Base-by-base conservation (phyloP, 2,797 vertebrate genomes). In the Peromyscus melanophrys region DNA sequence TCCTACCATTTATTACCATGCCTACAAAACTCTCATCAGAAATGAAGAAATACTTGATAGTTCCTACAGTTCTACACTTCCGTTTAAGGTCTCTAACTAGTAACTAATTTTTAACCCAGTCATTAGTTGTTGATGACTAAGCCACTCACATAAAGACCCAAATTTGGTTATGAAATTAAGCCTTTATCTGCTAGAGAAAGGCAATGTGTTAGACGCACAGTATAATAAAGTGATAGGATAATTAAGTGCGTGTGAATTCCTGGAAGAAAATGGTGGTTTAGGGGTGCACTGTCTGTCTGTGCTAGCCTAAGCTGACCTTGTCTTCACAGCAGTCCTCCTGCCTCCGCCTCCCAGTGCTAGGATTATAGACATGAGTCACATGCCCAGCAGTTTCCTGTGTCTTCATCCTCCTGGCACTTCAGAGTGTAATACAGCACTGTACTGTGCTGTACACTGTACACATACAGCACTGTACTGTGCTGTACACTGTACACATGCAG, bases 61-160 rank as follows among this genome's bases (percentile, higher is more conserved):
- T 94, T 90, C 6, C 37, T 49, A 82, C 14, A 85, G 59, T n/a
- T 95, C 71, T 84, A 17, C 17, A 11, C 90, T 93, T 94, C 75
- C 88, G 40, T 43, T 90, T 12, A 69, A 73, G 31, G 43, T 82
- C 73, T 88, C 55, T 57, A 67, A 55, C 65, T 73, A 61, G 75
- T 92, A 82, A 92, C 37, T 63, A 46, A 84, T 71, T 96, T 96
- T 84, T 94, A 12, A 12, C 77, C 63, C 11, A 59, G 0, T 78
- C n/a, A 77, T 25, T 92, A 37, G 77, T 85, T 89, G 80, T 89
- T 96, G 5, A 27, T 85, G 31, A 85, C 49, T 21, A 69, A 71
- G 61, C 43, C 31, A 43, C 59, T 59, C 37, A 49, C 83, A 89
- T 59, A 40, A 25, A 90, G 13, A 75, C 93, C 4, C 92, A 83